Percentiles rank a stretch among this genome's conserved stretches.
These are phyloP conservation scores for Neoarius graeffei DNA, from an alignment of 2,113 vertebrate genomes.

Conservation along the genomic window DNA sequence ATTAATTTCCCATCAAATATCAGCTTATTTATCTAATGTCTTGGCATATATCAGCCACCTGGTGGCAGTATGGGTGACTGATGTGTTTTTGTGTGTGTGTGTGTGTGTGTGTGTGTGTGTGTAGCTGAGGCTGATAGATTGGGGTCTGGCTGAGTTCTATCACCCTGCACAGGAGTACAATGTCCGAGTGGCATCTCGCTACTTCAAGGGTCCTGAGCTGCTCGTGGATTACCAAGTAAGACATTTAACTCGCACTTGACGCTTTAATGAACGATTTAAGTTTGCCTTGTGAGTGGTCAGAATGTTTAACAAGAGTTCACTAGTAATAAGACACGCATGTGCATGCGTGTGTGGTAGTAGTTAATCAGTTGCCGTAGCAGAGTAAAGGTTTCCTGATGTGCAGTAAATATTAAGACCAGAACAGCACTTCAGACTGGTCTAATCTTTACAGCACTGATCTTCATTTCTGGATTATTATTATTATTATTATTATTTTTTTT, in stretches of 20 bases:
- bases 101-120: not conserved
- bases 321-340: too few relatives aligned
- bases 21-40: not conserved
- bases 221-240: conserved; percentile 91
- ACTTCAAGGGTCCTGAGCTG: conserved; percentile 82
- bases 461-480: not conserved
- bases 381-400: not conserved
- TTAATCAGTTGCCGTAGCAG: not conserved
- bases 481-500: too few relatives aligned
- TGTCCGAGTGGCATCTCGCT: conserved; percentile 96
- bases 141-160: conserved; percentile 28
- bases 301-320: not conserved
- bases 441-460: not conserved
- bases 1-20: too few relatives aligned
- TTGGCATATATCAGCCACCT: not conserved
- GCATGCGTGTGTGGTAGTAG: too few relatives aligned
- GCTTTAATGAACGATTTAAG: not conserved
- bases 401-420: not conserved
- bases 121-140: conserved; percentile 18
- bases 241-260: not conserved
- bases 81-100: not conserved
- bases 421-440: not conserved
- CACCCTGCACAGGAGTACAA: conserved; percentile 99
- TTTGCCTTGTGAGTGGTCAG: not conserved
- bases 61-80: conserved; percentile 6